These are phyloP conservation scores for Anguilla rostrata DNA, from an alignment of 2,113 vertebrate genomes.

Conservation along the genomic window DNA sequence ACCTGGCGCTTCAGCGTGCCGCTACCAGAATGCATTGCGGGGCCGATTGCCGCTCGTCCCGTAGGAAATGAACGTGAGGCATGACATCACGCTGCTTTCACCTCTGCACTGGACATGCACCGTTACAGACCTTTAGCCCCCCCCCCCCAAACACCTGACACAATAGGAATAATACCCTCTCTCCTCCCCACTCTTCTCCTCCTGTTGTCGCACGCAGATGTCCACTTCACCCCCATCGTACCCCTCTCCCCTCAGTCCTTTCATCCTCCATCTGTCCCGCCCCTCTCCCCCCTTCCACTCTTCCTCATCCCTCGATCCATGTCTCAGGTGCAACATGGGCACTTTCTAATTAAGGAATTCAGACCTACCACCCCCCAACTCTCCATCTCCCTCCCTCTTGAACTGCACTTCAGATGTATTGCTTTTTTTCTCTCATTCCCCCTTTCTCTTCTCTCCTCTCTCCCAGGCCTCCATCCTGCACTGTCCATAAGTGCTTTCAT, in stretches of 20 bases:
- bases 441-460: constrained; percentile 35
- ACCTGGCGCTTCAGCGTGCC: too few relatives aligned
- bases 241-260: constrained; percentile 15
- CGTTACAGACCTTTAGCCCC: too few relatives aligned
- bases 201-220: not conserved
- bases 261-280: constrained; percentile 28
- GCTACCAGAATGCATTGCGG: too few relatives aligned
- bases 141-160: too few relatives aligned
- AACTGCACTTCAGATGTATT: not conserved
- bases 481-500: not conserved
- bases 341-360: constrained; percentile 31
- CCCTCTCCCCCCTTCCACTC: constrained; percentile 19
- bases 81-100: too few relatives aligned
- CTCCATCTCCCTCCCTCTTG: constrained; percentile 11
- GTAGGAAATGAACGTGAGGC: too few relatives aligned
- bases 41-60: too few relatives aligned
- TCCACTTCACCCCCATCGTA: not conserved
- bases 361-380: constrained; percentile 25
- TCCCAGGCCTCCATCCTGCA: not conserved
- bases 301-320: not conserved
- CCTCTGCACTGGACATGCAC: too few relatives aligned
- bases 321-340: not conserved
- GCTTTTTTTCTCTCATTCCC: not conserved
- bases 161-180: too few relatives aligned
- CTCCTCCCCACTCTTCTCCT: not conserved